Conservation (phyloP, 2,113 vertebrate species). For the Callospermophilus lateralis region DNA sequence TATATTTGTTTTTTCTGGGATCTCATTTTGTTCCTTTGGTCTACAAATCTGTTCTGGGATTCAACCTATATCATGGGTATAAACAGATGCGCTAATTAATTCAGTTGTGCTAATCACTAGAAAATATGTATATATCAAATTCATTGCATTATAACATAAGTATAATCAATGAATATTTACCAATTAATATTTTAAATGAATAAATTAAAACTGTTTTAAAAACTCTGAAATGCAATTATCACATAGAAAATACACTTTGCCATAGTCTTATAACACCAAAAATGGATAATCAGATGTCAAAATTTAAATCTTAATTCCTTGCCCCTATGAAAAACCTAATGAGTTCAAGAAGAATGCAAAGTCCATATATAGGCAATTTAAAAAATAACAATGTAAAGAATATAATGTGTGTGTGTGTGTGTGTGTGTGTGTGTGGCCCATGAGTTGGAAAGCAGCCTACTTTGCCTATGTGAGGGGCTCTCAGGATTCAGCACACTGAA, state of each 20-base stretch:
- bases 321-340: not conserved
- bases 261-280: not conserved
- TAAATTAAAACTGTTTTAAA: not conserved
- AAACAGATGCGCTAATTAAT: not conserved
- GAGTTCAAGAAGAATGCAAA: not conserved
- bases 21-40: too few relatives aligned
- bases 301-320: not conserved
- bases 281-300: not conserved
- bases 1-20: too few relatives aligned
- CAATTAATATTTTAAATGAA: not conserved
- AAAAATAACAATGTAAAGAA: not conserved
- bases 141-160: not conserved
- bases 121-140: not conserved
- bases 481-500: too few relatives aligned
- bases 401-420: not conserved
- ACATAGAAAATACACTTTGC: not conserved
- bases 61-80: not conserved
- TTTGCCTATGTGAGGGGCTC: too few relatives aligned
- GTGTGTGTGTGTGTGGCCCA: not conserved
- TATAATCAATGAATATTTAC: not conserved
- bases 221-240: not conserved
- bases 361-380: not conserved
- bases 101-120: not conserved
- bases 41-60: too few relatives aligned
- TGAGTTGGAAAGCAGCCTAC: too few relatives aligned